Evolutionary conservation across 2,797 vertebrate species (phyloP).

Genomic region (Acanthopagrus latus): DNA sequence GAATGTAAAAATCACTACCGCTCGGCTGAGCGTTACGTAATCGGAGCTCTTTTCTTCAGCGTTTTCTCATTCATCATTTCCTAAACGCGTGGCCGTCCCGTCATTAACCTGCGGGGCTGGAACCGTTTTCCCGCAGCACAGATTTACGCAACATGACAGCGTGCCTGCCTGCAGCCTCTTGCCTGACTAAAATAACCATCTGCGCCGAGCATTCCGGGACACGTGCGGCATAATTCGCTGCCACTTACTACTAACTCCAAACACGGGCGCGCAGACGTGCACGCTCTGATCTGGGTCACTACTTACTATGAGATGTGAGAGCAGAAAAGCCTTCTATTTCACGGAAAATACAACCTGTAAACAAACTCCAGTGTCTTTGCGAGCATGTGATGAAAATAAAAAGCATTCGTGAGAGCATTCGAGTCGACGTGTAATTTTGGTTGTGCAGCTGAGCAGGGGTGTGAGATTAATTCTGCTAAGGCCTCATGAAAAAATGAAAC

Average conservation of each 20-base stretch:
- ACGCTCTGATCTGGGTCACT: conserved; percentile 57
- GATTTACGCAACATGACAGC: conserved; percentile 67
- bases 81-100: conserved; percentile 52
- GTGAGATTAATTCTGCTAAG: conserved; percentile 38
- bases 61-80: conserved; percentile 54
- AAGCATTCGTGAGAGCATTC: background rate
- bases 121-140: conserved; percentile 37
- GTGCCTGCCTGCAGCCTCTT: conserved; percentile 55
- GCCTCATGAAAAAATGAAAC: conserved; percentile 44
- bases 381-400: background rate
- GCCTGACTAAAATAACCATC: conserved; percentile 70
- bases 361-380: background rate
- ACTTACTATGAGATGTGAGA: conserved; percentile 25
- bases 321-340: conserved; percentile 1
- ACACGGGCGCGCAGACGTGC: conserved; percentile 34
- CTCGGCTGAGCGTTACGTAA: conserved; percentile 48
- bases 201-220: conserved; percentile 51
- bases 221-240: conserved; percentile 58
- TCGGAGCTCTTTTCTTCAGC: background rate
- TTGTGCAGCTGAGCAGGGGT: conserved; percentile 2
- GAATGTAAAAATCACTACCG: conserved; percentile 40
- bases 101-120: conserved; percentile 55
- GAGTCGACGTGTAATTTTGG: background rate
- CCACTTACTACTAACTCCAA: conserved; percentile 50
- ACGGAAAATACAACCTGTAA: background rate